phyloP scores from a whole-genome alignment of 2,888 invertebrate genomes.

The Volucella zonaria region DNA sequence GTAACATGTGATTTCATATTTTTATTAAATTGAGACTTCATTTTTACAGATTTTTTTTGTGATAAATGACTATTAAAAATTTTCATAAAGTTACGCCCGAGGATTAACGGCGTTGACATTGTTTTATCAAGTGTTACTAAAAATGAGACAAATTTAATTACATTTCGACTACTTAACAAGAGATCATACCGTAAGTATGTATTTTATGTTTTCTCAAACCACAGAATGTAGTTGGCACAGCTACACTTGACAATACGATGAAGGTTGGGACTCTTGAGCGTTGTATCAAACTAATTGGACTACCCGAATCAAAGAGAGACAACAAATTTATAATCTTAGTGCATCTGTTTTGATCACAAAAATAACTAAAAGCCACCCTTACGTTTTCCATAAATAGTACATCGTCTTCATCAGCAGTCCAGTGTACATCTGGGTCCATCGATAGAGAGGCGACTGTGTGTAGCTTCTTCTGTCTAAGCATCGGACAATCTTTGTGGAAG shows the following conservation, averaged over 20 bases:
- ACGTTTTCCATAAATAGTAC: too few relatives aligned
- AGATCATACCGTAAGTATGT: too few relatives aligned
- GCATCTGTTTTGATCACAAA: constrained; percentile 1
- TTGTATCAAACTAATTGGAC: constrained; percentile 32
- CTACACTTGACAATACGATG: neutral
- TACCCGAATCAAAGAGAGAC: constrained; percentile 38
- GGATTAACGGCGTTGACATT: constrained; percentile 24
- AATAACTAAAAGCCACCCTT: too few relatives aligned
- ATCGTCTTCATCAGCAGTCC: neutral
- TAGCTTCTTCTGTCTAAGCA: neutral
- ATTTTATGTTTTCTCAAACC: too few relatives aligned
- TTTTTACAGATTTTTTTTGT: too few relatives aligned
- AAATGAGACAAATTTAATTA: neutral
- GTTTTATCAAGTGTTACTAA: constrained; percentile 16
- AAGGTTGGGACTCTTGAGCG: constrained; percentile 14
- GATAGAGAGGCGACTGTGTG: constrained; percentile 14
- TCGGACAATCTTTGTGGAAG: constrained; percentile 22
- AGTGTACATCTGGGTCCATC: too few relatives aligned
- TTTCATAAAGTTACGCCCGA: constrained; percentile 24
- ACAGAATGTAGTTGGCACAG: too few relatives aligned
- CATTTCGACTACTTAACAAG: too few relatives aligned
- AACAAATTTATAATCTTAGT: neutral
- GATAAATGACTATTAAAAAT: constrained; percentile 3
- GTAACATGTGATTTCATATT: too few relatives aligned
- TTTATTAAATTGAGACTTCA: too few relatives aligned